A percentile compares a stretch with the other conserved stretches of the same genome.
These are phyloP conservation scores for Macrobrachium nipponense DNA, from an alignment of 1,140 invertebrate species.

Conservation along the genomic window DNA sequence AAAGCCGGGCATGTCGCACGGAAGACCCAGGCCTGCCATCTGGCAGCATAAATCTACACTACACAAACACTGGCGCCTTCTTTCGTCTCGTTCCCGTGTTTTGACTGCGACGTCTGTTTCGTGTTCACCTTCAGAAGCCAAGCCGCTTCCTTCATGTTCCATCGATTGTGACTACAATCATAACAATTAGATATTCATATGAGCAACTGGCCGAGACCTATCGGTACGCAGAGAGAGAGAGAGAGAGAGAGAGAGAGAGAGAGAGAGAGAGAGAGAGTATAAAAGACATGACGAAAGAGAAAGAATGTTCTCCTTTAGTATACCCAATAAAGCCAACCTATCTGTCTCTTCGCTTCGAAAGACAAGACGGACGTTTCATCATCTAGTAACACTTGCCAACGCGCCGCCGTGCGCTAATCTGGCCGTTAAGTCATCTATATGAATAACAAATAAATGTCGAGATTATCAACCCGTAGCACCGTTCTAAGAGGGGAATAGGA, in stretches of 20 bases:
- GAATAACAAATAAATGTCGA: slow-evolving; percentile 36
- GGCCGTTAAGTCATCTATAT: slow-evolving; percentile 30
- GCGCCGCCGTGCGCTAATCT: background rate
- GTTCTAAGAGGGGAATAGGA: slow-evolving; percentile 22
- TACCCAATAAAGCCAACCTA: background rate
- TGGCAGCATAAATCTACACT: slow-evolving; percentile 41
- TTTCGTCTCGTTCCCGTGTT: slow-evolving; percentile 18
- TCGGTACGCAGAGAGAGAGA: too few relatives aligned
- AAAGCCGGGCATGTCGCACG: slow-evolving; percentile 13
- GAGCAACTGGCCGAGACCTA: too few relatives aligned
- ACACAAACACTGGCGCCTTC: slow-evolving; percentile 40
- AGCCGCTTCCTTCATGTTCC: background rate
- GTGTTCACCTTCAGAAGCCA: slow-evolving; percentile 17
- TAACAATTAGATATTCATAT: background rate
- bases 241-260: too few relatives aligned
- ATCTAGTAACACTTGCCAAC: background rate
- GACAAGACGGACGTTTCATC: background rate
- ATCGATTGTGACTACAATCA: background rate
- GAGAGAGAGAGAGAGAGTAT: too few relatives aligned
- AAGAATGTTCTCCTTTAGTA: background rate
- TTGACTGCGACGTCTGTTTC: slow-evolving; percentile 44
- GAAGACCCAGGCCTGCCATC: slow-evolving; percentile 41
- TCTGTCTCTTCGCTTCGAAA: background rate
- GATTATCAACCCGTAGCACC: slow-evolving; percentile 23
- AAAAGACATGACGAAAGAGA: too few relatives aligned